Conservation (phyloP, 2,888 invertebrate species). For the Drosophila kanekoi region DNA sequence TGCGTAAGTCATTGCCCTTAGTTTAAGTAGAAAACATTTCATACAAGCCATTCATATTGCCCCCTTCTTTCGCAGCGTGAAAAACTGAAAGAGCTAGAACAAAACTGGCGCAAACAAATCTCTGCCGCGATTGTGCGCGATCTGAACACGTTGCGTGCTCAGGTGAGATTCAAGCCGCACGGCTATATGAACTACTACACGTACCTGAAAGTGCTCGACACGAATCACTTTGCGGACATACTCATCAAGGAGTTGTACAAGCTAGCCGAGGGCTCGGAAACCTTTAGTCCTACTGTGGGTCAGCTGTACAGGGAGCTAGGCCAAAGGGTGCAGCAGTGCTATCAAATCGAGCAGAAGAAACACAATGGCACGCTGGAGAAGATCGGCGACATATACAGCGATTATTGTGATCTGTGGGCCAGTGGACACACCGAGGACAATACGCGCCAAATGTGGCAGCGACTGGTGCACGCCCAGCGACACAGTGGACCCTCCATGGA, state of each 20-base stretch:
- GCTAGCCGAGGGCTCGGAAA: conserved; percentile 91
- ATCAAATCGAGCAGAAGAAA: conserved; percentile 89
- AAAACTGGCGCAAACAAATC: conserved; percentile 89
- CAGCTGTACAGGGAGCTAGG: conserved; percentile 89
- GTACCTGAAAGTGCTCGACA: conserved; percentile 89
- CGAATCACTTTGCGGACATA: conserved; percentile 87
- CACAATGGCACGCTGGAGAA: conserved; percentile 89
- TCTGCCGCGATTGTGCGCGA: conserved; percentile 89
- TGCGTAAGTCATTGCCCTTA: conserved; percentile 84
- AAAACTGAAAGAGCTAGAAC: conserved; percentile 88
- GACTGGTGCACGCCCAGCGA: conserved; percentile 86
- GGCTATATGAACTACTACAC: conserved; percentile 89
- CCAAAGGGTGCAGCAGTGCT: conserved; percentile 88
- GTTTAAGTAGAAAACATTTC: background rate
- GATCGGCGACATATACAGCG: conserved; percentile 87
- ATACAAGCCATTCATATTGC: too few species aligned
- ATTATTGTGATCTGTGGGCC: conserved; percentile 89
- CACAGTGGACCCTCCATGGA: conserved; percentile 87
- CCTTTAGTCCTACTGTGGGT: conserved; percentile 90
- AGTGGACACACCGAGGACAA: conserved; percentile 86
- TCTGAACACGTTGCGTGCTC: conserved; percentile 88
- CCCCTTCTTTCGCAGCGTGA: conserved; percentile 86
- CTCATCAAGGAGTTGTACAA: conserved; percentile 90
- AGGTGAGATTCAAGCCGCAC: conserved; percentile 86
- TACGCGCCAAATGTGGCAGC: conserved; percentile 91